Evolutionary conservation across 2,888 invertebrate species (phyloP).

Genomic region (Lepeophtheirus nordmannii): DNA sequence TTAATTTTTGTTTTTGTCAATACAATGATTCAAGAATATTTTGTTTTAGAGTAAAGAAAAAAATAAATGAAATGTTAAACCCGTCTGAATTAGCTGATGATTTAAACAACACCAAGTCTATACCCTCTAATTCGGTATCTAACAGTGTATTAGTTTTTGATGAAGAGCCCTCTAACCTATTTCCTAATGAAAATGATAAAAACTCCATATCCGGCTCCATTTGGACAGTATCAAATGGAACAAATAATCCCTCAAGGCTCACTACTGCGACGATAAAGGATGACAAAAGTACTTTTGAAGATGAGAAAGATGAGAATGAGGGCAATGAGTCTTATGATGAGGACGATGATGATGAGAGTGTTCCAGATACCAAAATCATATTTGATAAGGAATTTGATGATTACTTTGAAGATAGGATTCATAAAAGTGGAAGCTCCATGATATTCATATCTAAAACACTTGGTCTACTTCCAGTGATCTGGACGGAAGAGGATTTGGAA

Average conservation of each 20-base stretch:
- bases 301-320: background rate
- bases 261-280: background rate
- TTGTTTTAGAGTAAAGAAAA: too few relatives aligned
- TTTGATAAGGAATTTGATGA: conserved; percentile 24
- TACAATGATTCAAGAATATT: too few relatives aligned
- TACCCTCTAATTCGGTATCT: too few relatives aligned
- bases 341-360: background rate
- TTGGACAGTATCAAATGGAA: conserved; percentile 3
- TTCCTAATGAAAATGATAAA: background rate
- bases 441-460: conserved; percentile 17
- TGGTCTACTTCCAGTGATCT: conserved; percentile 19
- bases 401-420: conserved; percentile 20
- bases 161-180: background rate
- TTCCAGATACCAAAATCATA: conserved; percentile 16
- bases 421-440: conserved; percentile 17
- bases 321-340: background rate
- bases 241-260: background rate
- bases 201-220: background rate
- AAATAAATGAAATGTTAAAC: too few relatives aligned
- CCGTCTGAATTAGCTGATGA: too few relatives aligned
- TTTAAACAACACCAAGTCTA: too few relatives aligned
- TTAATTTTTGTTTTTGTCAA: too few relatives aligned
- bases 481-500: conserved; percentile 23
- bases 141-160: background rate
- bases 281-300: background rate